Base-by-base conservation (phyloP, 1,140 invertebrate species). In the Drosophila baimaii region DNA sequence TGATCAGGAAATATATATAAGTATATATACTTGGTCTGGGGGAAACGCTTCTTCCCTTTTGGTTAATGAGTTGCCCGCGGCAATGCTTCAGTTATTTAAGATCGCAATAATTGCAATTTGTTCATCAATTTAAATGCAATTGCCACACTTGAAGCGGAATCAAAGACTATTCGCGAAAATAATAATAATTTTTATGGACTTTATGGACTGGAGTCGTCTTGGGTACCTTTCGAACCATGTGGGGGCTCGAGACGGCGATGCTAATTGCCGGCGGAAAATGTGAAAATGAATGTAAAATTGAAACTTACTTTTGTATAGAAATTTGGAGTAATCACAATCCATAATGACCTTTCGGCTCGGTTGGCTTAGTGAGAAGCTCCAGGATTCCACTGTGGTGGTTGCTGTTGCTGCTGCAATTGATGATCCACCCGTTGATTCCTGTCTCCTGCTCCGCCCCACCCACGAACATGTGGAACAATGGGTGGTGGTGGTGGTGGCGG, bases 311-410 rank as follows among this genome's bases (percentile, higher is more conserved):
- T 54, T 54, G 51, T 54, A 54, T 35, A 54, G 51, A 54, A 54
- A 54, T 23, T 54, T 54, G 31, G 51, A 54, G 51, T 54, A 54
- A 54, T 54, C 51, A 54, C 51, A 54, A 54, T 54, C 51, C 51
- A 54, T 54, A 54, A 10, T 54, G 51, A 54, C 51, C 51, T 35
- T 54, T n/a, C 51, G 31, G 51, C 13, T 54, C 13, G 13, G n/a
- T 5, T 54, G 51, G n/a, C 23, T 54, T 15, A 54, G 7, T 21
- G 19, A 21, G 19, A 35, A 54, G 51, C 51, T 54, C 51, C 51
- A 54, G 51, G 51, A 54, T 54, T 35, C 27, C 51, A 33, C 17
- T 52, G 17, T 21, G 3, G 47, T 51, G 5, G 35, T 7, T n/a
- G n/a, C n/a, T n/a, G n/a, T n/a, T n/a, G n/a, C n/a, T 33, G 31